Base-by-base conservation (phyloP, 2,888 invertebrate species). In the Drosophila paramelanica region DNA sequence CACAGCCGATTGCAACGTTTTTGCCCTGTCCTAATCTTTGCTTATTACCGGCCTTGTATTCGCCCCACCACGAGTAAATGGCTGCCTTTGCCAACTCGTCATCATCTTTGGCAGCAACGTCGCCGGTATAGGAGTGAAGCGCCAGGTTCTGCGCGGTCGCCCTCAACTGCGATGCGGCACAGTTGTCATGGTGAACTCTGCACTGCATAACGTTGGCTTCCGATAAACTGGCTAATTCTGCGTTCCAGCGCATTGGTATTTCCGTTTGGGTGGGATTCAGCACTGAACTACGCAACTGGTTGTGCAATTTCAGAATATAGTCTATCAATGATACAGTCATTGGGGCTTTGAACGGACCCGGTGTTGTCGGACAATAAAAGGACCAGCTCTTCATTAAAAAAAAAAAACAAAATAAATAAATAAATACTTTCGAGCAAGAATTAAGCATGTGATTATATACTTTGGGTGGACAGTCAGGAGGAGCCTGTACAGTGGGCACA, bases 61-160 rank as follows among this genome's bases (percentile, higher is more conserved):
- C 41, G 20, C 10, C 25, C 58, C 58, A 58, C 58, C 58, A 58
- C 13, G 52, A 51, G 8, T 58, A 8, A 52, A 53, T 4, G 10
- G 53, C 43, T n/a, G 33, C 17, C 17, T 10, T 43, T 1, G 52
- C 11, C 17, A 59, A n/a, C 0, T 36, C 43, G 6, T 4, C 4
- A 36, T 59, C 36, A 1, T 43, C 14, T 36, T 27, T 17, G 3
- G 31, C 8, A 3, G 31, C 31, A 3, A 53, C 3, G 3, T 23
- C 14, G 7, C 53, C 59, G 10, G 43, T 2, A 10, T 53, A 59
- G 17, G 10, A 6, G 43, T 41, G 43, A 1, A 43, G 42, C 5
- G 59, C 53, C 4, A 59, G 13, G 17, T 59, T 59, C 23, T 59
- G 59, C n/a, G 43, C 53, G 10, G 43, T 7, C 3, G n/a, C 6